Percentiles rank a stretch among this genome's conserved stretches.
Evolutionary conservation across 1,140 invertebrate genomes (phyloP).

Genomic region (Aphaenogaster ashmeadi): DNA sequence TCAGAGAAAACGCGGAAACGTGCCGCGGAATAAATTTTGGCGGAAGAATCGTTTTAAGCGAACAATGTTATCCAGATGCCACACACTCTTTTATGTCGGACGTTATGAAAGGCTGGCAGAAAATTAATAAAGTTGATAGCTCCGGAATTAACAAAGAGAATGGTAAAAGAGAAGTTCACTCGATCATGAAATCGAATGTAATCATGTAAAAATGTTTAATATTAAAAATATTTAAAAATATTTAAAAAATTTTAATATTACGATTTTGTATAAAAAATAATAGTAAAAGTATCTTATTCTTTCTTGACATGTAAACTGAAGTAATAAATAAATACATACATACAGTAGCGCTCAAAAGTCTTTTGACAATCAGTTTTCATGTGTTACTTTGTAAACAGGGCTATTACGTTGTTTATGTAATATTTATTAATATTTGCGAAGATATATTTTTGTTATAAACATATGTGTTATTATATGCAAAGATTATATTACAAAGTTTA

Average conservation of each 20-base stretch:
- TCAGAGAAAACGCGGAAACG: constrained; percentile 51
- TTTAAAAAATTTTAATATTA: background rate
- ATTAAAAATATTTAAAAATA: no score
- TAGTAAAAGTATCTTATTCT: background rate
- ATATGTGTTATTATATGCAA: no score
- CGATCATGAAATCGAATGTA: background rate
- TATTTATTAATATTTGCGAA: no score
- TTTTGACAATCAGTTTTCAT: no score
- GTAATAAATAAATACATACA: no score
- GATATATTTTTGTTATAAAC: no score
- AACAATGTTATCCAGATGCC: constrained; percentile 57
- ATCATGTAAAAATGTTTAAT: background rate
- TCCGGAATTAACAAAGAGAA: constrained; percentile 9
- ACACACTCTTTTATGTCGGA: constrained; percentile 33
- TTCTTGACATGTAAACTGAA: no score
- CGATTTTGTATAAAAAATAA: background rate
- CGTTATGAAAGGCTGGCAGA: constrained; percentile 10
- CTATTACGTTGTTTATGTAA: no score
- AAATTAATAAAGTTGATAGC: constrained; percentile 45
- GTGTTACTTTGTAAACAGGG: no score
- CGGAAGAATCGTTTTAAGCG: constrained; percentile 37
- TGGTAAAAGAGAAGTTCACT: background rate
- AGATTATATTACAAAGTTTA: no score
- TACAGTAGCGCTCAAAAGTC: no score
- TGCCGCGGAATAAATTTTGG: constrained; percentile 58